phyloP scores from a whole-genome alignment of 2,888 invertebrate species.

The Lithophane socia region DNA sequence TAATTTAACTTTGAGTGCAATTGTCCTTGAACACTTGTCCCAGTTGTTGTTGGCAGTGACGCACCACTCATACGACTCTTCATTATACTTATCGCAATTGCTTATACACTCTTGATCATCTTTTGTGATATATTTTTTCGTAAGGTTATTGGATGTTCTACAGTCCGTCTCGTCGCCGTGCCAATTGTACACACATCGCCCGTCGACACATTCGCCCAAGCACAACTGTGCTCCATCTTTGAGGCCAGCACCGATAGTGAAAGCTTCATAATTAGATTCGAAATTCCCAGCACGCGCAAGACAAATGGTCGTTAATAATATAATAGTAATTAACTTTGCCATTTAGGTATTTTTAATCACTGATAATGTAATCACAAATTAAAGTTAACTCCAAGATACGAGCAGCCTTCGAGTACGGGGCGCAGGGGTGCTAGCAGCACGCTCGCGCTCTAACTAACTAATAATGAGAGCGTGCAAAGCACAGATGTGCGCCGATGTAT shows the following conservation, averaged over 20 bases:
- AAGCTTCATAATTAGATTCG: not conserved
- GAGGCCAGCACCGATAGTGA: not conserved
- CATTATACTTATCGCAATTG: too few species aligned
- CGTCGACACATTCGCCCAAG: not conserved
- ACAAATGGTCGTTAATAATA: not conserved
- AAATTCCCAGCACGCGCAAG: not conserved
- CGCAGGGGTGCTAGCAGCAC: too few species aligned
- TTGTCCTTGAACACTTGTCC: too few species aligned
- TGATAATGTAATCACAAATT: too few species aligned
- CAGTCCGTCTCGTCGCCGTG: not conserved
- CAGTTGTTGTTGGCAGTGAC: too few species aligned
- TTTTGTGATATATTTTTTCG: too few species aligned
- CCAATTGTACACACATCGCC: not conserved
- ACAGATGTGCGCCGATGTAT: too few species aligned
- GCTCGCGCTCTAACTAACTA: not conserved
- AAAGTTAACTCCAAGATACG: not conserved
- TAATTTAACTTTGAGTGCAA: too few species aligned
- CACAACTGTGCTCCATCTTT: too few species aligned
- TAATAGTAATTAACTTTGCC: not conserved
- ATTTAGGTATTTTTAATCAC: not conserved
- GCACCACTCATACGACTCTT: too few species aligned
- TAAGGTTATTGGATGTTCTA: not conserved
- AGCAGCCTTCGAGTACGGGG: not conserved
- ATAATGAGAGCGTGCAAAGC: not conserved
- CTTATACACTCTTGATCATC: too few species aligned